Conservation (phyloP, 2,888 invertebrate species). For the Hydraecia micacea region DNA sequence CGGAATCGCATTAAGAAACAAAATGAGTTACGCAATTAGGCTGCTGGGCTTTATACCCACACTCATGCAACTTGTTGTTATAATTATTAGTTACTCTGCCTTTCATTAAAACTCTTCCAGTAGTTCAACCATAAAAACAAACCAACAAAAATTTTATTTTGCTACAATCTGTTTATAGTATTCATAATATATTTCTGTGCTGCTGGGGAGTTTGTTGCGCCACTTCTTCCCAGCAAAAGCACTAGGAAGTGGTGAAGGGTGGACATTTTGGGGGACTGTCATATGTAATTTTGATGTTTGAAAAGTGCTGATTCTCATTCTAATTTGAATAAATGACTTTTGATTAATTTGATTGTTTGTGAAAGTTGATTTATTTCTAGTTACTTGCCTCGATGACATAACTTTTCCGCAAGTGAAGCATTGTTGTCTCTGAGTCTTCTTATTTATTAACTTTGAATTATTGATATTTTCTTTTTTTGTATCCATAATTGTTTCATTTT, state of each 20-base stretch:
- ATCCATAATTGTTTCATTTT: slow-evolving; percentile 37
- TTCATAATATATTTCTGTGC: not conserved
- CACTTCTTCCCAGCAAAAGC: too few species aligned
- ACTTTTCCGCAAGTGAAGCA: slow-evolving; percentile 89
- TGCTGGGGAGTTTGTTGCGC: too few species aligned
- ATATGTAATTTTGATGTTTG: too few species aligned
- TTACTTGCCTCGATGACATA: slow-evolving; percentile 85
- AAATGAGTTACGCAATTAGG: too few species aligned
- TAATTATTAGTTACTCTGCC: too few species aligned
- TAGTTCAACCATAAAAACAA: not conserved
- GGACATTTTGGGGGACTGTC: too few species aligned
- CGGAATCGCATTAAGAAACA: too few species aligned
- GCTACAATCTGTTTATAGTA: too few species aligned
- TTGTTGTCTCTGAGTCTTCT: slow-evolving; percentile 78
- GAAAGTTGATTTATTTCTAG: not conserved
- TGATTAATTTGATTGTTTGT: too few species aligned
- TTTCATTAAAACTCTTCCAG: not conserved
- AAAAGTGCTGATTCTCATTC: too few species aligned
- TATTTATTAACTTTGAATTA: slow-evolving; percentile 48
- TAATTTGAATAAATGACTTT: too few species aligned
- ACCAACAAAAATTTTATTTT: not conserved
- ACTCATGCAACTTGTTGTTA: not conserved
- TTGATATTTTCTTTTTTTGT: slow-evolving; percentile 25
- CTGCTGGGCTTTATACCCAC: not conserved
- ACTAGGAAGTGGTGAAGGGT: too few species aligned